Percentiles rank a stretch among this genome's conserved stretches.
phyloP scores from a whole-genome alignment of 2,888 invertebrate genomes.

The Tenodera sinensis region DNA sequence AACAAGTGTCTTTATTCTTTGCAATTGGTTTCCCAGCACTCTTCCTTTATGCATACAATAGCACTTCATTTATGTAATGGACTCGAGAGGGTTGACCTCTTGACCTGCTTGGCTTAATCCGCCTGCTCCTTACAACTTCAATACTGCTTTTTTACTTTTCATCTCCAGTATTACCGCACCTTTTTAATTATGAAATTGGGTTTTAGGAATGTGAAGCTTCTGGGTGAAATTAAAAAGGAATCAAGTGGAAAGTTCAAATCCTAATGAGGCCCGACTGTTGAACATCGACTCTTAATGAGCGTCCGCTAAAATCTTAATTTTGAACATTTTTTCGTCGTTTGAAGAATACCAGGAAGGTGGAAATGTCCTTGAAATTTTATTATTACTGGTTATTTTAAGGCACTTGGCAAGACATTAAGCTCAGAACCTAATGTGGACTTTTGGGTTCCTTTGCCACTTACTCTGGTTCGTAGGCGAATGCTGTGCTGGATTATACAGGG shows the following conservation, averaged over 20 bases:
- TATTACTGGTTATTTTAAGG: too few species aligned
- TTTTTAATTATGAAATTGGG: neutral
- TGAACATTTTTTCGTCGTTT: too few species aligned
- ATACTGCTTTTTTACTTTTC: neutral
- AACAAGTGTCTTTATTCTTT: neutral
- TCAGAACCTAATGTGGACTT: too few species aligned
- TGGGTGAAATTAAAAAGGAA: neutral
- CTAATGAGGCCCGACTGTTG: neutral
- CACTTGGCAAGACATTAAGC: too few species aligned
- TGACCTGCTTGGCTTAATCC: neutral
- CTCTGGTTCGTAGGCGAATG: too few species aligned
- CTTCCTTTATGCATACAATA: neutral
- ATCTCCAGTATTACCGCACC: neutral
- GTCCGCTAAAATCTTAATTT: too few species aligned
- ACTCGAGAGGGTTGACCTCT: neutral
- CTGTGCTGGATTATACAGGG: too few species aligned
- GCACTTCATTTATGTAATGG: neutral
- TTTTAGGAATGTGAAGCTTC: neutral
- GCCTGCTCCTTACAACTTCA: neutral
- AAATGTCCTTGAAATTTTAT: too few species aligned
- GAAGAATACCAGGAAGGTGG: too few species aligned
- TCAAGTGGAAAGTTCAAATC: neutral
- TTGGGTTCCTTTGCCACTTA: too few species aligned
- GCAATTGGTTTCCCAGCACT: neutral
- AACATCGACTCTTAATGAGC: neutral